Conservation (phyloP, 2,797 vertebrate genomes). For the Gambelia wislizenii region DNA sequence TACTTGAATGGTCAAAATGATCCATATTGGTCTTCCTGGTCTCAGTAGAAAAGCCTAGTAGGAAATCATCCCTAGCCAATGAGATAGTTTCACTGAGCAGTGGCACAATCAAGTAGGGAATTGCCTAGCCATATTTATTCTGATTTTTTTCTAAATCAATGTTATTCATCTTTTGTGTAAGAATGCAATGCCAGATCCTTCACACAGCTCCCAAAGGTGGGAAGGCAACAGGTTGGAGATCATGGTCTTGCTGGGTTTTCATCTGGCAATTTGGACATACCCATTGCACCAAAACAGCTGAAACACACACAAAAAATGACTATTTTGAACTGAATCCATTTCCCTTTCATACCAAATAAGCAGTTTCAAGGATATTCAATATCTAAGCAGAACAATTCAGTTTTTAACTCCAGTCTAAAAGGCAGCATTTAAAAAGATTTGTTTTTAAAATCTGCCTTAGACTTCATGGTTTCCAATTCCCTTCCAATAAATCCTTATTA, state of each 20-base stretch:
- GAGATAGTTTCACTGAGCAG: not conserved
- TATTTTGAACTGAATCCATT: not conserved
- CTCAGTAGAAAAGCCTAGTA: not conserved
- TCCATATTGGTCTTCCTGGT: not conserved
- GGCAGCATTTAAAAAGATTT: too few relatives aligned
- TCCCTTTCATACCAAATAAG: not conserved
- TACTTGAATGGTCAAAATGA: not conserved
- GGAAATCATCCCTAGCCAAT: not conserved
- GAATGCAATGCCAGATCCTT: not conserved
- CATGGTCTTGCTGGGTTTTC: not conserved
- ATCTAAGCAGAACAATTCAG: slow-evolving; percentile 7
- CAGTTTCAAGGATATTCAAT: not conserved
- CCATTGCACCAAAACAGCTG: slow-evolving; percentile 12
- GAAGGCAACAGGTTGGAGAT: not conserved
- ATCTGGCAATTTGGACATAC: accelerated
- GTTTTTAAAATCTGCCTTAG: too few relatives aligned
- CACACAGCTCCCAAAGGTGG: not conserved
- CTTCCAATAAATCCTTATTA: too few relatives aligned
- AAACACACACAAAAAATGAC: not conserved
- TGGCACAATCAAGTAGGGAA: not conserved
- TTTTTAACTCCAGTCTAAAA: not conserved
- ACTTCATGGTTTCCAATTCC: too few relatives aligned
- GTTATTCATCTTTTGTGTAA: not conserved
- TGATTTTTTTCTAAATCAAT: slow-evolving; percentile 10
- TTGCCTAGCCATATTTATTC: not conserved